Base-by-base conservation (phyloP, 1,140 invertebrate species). In the Scaptomyza pallida region DNA sequence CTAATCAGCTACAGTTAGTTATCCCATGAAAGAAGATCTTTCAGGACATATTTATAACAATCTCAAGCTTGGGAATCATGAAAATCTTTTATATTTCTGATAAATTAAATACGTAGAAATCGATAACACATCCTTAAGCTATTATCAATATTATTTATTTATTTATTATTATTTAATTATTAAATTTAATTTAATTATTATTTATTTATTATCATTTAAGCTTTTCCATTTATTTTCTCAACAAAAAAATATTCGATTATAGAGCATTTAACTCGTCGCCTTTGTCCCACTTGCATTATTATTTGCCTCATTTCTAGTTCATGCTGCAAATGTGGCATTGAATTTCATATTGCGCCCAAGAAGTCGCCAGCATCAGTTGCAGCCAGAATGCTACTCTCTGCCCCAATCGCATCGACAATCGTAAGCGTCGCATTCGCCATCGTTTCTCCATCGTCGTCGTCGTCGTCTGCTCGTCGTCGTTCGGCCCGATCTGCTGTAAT, bases 281-380 rank as follows among this genome's bases (percentile, higher is more conserved):
- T 10, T 47, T 3, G 2, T 15, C 1, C 26, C 5, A 0, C 5
- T 17, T 37, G 8, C n/a, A 1, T 61, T 15, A 35, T 45, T 15
- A 17, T 17, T 55, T 26, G 26, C 10, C 51, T 75, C 44, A 60
- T 72, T 88, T 78, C 78, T 82, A 88, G 78, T 82, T 86, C 75
- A 78, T 82, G 78, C 78, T 33, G 82, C 71, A 86, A 88, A 86
- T 86, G 82, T 88, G 82, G 82, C 82, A 86, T 86, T 88, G 82
- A 86, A 88, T 86, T 86, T 88, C 82, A 86, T 86, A 86, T 86
- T 82, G 82, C 81, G 71, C 80, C 62, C 79, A 33, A 57, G 44
- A 33, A 57, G 44, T 51, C 26, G 26, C 48, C 47, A 59, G 12
- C 33, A 4, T n/a, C 33, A 35, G 33, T 12, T n/a, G 19, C 48